Conservation (phyloP, 2,888 invertebrate genomes). For the Parelbella ahira region DNA sequence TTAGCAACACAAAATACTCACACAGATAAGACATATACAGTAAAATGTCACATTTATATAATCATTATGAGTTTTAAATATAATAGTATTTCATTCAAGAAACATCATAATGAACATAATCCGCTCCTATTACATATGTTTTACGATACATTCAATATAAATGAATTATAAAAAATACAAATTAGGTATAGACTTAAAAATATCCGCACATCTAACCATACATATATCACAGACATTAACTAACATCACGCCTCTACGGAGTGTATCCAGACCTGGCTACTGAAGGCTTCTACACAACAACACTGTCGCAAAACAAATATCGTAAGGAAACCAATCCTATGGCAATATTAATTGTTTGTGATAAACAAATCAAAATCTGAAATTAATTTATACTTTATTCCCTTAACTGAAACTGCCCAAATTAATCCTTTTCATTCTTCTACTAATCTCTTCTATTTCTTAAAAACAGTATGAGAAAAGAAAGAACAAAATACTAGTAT, state of each 20-base stretch:
- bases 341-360: too few species aligned
- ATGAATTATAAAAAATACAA: constrained; percentile 13
- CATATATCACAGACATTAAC: constrained; percentile 19
- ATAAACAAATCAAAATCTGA: too few species aligned
- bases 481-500: too few species aligned
- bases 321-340: too few species aligned
- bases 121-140: constrained; percentile 9
- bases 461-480: too few species aligned
- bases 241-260: constrained; percentile 23
- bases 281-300: too few species aligned
- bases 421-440: too few species aligned
- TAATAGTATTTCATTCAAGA: constrained; percentile 1
- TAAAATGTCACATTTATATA: constrained; percentile 1
- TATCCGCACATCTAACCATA: constrained; percentile 11
- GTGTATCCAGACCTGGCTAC: constrained; percentile 12
- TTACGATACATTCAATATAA: constrained; percentile 7
- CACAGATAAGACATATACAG: not conserved
- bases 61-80: constrained; percentile 4
- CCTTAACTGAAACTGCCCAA: too few species aligned
- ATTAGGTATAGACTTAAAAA: constrained; percentile 7
- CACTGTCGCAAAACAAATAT: too few species aligned
- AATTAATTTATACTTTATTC: too few species aligned
- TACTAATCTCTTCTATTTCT: too few species aligned
- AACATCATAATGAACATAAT: constrained; percentile 5
- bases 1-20: constrained; percentile 14